Conservation (phyloP, 1,140 invertebrate species). For the Cyclina sinensis region DNA sequence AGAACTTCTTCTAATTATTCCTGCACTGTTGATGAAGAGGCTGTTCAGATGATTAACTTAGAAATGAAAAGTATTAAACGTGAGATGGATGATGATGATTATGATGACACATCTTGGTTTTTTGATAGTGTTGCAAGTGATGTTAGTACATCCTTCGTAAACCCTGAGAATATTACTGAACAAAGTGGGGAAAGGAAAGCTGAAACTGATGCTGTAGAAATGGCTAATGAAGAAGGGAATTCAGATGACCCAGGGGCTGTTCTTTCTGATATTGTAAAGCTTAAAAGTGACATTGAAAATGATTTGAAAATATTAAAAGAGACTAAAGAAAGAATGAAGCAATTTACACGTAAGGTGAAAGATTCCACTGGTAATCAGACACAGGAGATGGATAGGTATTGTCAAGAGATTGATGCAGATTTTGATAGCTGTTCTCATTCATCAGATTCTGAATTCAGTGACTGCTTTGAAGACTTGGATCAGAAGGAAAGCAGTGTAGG, state of each 20-base stretch:
- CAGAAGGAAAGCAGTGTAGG: background rate
- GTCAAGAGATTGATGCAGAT: background rate
- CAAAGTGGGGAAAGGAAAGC: background rate
- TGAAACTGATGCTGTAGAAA: background rate
- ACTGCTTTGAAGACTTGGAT: background rate
- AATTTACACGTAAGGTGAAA: too few relatives aligned
- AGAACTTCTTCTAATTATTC: background rate
- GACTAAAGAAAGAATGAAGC: background rate
- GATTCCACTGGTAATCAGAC: background rate
- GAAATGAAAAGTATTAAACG: slow-evolving; percentile 4
- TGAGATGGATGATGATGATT: background rate
- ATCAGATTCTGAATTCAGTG: slow-evolving; percentile 16
- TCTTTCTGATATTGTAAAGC: background rate
- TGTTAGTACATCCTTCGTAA: too few relatives aligned
- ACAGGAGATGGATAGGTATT: background rate
- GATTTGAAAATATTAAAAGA: background rate
- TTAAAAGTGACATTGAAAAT: slow-evolving; percentile 20
- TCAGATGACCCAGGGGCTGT: background rate
- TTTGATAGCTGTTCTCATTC: slow-evolving; percentile 28
- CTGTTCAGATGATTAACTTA: background rate
- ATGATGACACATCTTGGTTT: slow-evolving; percentile 23
- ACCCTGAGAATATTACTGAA: background rate
- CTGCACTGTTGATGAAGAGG: background rate
- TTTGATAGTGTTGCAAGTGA: background rate
- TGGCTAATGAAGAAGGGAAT: background rate